Evolutionary conservation across 2,797 vertebrate genomes (phyloP).

Genomic region (Falco naumanni): DNA sequence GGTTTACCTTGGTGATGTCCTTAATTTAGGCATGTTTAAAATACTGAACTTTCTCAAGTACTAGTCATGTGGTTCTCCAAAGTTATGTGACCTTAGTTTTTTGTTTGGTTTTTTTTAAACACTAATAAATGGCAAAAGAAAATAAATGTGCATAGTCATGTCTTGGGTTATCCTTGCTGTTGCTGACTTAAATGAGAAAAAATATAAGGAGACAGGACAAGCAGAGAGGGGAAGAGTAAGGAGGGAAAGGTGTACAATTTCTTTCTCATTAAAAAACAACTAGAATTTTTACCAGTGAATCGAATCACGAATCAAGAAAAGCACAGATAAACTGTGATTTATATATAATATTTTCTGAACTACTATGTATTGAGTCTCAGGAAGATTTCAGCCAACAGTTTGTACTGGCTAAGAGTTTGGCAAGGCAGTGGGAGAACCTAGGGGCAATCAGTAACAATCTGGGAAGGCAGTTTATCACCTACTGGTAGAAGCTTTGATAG

Average conservation of each 20-base stretch:
- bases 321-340: background rate
- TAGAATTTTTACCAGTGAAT: background rate
- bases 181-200: background rate
- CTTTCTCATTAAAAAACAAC: background rate
- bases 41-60: background rate
- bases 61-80: background rate
- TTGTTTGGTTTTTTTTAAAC: background rate
- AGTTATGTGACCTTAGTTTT: background rate
- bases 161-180: background rate
- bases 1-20: background rate
- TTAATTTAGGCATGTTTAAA: background rate
- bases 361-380: background rate
- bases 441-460: background rate
- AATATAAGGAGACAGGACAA: background rate
- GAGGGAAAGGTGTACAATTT: background rate
- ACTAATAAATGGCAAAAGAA: background rate
- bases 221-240: background rate
- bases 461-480: conserved; percentile 1
- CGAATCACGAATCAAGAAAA: background rate
- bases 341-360: background rate
- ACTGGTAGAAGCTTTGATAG: background rate
- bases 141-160: background rate
- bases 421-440: background rate
- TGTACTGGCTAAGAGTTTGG: background rate
- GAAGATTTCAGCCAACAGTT: background rate